Percentiles rank a stretch among this genome's conserved stretches.
Evolutionary conservation across 92 coral and sea anemone species (phyloP).

Genomic region (Diadumene lineata): DNA sequence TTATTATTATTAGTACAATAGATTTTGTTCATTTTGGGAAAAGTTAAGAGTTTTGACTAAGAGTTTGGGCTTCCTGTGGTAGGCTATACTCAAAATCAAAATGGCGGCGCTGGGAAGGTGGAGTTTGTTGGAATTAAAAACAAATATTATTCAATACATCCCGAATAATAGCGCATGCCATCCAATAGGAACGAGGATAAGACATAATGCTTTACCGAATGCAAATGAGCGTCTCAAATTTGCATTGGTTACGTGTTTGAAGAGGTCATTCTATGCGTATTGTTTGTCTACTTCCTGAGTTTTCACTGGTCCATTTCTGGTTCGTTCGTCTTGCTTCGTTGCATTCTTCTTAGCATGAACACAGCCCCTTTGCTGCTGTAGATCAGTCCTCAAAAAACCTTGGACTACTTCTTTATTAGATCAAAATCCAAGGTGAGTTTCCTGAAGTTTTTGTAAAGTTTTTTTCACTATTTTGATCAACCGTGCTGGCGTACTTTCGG

Average conservation of each 20-base stretch:
- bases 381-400: neutral
- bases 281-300: conserved; percentile 23
- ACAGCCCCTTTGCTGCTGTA: conserved; percentile 38
- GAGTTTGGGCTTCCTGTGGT: conserved; percentile 9
- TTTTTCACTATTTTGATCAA: conserved; percentile 2
- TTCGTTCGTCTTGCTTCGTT: conserved; percentile 35
- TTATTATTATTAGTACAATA: too few species aligned
- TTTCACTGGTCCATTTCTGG: neutral
- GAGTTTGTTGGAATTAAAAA: conserved; percentile 8
- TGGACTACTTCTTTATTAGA: conserved; percentile 1
- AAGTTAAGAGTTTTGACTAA: neutral
- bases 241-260: conserved; percentile 21
- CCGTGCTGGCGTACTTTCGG: neutral
- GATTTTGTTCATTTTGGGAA: too few species aligned
- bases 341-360: conserved; percentile 28
- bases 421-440: neutral
- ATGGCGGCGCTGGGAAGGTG: conserved; percentile 2
- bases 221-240: conserved; percentile 41
- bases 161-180: neutral
- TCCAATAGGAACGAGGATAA: conserved; percentile 5
- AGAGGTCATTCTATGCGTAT: conserved; percentile 9
- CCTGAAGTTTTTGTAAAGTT: neutral
- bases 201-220: neutral
- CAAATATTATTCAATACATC: conserved; percentile 24
- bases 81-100: neutral